Conservation (phyloP, 2,888 invertebrate species). For the Tenthredo notha region DNA sequence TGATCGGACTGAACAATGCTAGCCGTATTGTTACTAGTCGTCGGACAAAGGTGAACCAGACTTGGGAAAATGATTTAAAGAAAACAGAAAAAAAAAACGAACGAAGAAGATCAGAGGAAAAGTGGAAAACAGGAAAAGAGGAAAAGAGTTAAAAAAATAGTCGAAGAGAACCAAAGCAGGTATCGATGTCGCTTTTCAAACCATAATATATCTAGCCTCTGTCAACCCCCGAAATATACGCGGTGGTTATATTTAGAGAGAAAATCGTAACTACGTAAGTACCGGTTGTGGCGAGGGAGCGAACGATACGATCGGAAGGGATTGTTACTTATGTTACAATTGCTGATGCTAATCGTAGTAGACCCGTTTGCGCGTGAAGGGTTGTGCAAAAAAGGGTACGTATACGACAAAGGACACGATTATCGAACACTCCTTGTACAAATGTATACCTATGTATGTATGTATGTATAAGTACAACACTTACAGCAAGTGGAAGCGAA, state of each 20-base stretch:
- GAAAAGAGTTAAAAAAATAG: background rate
- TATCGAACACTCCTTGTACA: background rate
- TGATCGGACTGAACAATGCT: slow-evolving; percentile 29
- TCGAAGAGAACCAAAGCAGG: background rate
- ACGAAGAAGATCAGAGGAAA: background rate
- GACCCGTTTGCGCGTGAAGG: slow-evolving; percentile 26
- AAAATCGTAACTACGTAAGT: slow-evolving; percentile 4
- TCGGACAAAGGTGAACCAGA: background rate
- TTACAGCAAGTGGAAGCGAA: background rate
- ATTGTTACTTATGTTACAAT: slow-evolving; percentile 44
- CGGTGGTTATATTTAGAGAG: slow-evolving; percentile 19
- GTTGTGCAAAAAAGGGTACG: slow-evolving; percentile 14
- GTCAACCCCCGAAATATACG: slow-evolving; percentile 27
- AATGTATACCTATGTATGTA: background rate
- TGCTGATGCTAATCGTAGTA: slow-evolving; percentile 41
- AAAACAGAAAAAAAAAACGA: background rate
- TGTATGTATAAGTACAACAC: background rate
- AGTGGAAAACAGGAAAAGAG: background rate
- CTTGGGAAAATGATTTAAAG: background rate
- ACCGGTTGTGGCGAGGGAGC: slow-evolving; percentile 34
- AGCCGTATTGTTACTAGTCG: background rate
- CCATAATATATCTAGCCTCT: background rate
- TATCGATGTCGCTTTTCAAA: background rate
- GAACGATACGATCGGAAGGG: slow-evolving; percentile 41
- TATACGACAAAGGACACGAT: slow-evolving; percentile 32